phyloP scores from a whole-genome alignment of 1,140 invertebrate genomes.

The Papilio machaon region DNA sequence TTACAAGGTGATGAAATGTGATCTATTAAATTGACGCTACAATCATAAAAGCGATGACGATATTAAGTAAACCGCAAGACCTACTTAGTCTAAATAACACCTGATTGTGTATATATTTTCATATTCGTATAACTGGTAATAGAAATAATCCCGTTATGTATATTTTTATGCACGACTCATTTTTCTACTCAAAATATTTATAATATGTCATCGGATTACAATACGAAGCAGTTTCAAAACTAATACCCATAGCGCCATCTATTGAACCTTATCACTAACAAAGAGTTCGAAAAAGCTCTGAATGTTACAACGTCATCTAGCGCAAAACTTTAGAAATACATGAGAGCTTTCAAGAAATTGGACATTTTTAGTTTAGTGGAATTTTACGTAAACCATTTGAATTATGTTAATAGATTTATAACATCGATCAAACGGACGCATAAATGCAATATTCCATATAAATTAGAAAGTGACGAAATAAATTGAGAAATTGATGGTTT shows the following conservation, averaged over 20 bases:
- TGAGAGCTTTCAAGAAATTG: not conserved
- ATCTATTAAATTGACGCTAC: too few species aligned
- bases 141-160: not conserved
- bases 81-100: not conserved
- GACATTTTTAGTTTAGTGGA: not conserved
- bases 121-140: not conserved
- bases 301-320: constrained; percentile 50
- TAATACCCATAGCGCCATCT: constrained; percentile 50
- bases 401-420: constrained; percentile 25
- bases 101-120: not conserved
- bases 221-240: constrained; percentile 35
- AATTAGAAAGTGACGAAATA: constrained; percentile 27
- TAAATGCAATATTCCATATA: constrained; percentile 4
- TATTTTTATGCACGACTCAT: not conserved
- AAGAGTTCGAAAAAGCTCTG: constrained; percentile 38
- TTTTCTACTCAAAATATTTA: not conserved
- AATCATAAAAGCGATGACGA: too few species aligned
- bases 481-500: constrained; percentile 8
- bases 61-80: not conserved
- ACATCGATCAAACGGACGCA: not conserved
- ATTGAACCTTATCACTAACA: constrained; percentile 21
- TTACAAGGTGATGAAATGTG: too few species aligned
- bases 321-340: constrained; percentile 47
- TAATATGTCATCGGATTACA: not conserved
- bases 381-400: not conserved